Evolutionary conservation across 1,140 invertebrate genomes (phyloP).

Genomic region (Acromyrmex echinatior): DNA sequence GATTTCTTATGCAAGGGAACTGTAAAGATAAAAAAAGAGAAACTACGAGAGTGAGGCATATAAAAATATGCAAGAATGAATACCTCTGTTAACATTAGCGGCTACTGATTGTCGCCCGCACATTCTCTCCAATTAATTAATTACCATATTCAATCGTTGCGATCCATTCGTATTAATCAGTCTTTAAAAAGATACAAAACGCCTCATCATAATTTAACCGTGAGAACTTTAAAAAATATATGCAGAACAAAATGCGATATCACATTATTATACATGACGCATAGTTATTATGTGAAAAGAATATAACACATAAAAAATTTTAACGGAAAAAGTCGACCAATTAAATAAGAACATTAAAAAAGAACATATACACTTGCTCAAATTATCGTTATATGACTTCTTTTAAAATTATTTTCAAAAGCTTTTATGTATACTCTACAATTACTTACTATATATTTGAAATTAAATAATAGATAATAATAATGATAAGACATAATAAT

Average conservation of each 20-base stretch:
- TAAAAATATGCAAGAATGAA: constrained; percentile 30
- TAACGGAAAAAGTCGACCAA: background rate
- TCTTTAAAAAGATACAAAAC: background rate
- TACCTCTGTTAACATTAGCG: background rate
- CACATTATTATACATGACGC: background rate
- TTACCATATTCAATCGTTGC: constrained; percentile 64
- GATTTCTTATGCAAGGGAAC: constrained; percentile 37
- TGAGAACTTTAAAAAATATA: background rate
- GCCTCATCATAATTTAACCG: background rate
- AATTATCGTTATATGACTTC: background rate
- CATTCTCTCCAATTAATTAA: constrained; percentile 72
- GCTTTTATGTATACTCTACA: background rate
- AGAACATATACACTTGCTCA: background rate
- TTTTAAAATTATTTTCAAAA: background rate
- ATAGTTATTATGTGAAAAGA: background rate
- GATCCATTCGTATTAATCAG: constrained; percentile 63
- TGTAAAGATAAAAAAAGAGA: constrained; percentile 12
- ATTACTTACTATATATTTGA: background rate
- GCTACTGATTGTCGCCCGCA: constrained; percentile 21
- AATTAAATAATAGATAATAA: constrained; percentile 3
- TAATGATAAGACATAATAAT: background rate
- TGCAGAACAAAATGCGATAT: background rate
- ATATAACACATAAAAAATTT: background rate
- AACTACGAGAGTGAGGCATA: background rate
- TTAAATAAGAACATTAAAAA: too few species aligned